These are phyloP conservation scores for Lamprotornis superbus DNA, from an alignment of 2,113 vertebrate species.

Conservation along the genomic window DNA sequence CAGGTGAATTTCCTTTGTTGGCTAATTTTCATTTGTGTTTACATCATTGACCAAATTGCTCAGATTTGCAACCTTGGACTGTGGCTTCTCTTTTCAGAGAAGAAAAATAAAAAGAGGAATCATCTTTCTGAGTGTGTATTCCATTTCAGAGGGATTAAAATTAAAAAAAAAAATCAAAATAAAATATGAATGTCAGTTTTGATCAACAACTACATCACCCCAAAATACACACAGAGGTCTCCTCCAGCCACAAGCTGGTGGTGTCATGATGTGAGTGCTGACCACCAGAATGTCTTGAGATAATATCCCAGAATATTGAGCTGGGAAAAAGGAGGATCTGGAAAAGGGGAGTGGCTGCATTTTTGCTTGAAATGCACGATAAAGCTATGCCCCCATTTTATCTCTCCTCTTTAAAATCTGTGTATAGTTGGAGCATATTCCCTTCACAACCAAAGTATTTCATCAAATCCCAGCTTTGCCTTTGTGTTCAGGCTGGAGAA, in stretches of 20 bases:
- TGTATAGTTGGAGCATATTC: background rate
- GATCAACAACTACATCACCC: background rate
- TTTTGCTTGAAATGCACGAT: background rate
- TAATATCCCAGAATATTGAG: background rate
- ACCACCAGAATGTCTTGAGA: background rate
- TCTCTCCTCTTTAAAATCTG: background rate
- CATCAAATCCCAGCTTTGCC: background rate
- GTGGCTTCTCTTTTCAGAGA: background rate
- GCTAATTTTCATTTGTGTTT: constrained; percentile 37
- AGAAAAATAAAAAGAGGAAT: background rate
- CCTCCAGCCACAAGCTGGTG: background rate
- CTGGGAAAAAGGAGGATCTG: background rate
- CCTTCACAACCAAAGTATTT: background rate
- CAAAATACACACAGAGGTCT: background rate
- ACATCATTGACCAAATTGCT: background rate
- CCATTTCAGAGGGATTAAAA: background rate
- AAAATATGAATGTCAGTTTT: background rate
- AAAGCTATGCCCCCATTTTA: background rate
- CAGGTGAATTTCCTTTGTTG: constrained; percentile 9
- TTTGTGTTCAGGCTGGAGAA: background rate
- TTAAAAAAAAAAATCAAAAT: background rate
- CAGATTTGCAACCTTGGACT: background rate
- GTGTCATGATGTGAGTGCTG: background rate
- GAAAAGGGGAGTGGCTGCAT: background rate
- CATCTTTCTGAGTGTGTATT: background rate